phyloP scores from a whole-genome alignment of 1,140 invertebrate species.

The Mamestra configurata region DNA sequence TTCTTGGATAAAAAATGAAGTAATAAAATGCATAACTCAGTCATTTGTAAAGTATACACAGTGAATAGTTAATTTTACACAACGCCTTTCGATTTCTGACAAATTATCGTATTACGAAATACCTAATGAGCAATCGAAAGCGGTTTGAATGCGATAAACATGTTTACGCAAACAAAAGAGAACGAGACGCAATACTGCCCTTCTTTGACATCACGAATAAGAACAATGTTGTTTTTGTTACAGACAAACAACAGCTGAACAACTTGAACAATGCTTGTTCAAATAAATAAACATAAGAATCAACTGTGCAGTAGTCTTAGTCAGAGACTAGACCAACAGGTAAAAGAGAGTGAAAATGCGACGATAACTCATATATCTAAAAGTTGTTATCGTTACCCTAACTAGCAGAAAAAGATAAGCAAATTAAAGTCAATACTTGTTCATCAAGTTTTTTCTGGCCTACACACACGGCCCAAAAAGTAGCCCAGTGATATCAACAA shows the following conservation, averaged over 20 bases:
- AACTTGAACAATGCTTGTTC: background rate
- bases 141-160: conserved; percentile 34
- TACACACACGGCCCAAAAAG: background rate
- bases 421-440: too few species aligned
- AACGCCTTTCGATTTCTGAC: background rate
- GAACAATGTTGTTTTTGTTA: conserved; percentile 21
- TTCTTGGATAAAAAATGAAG: too few species aligned
- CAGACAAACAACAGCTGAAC: background rate
- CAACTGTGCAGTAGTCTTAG: too few species aligned
- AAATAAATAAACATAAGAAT: background rate
- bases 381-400: background rate
- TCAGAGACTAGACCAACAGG: background rate
- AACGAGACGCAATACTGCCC: conserved; percentile 26
- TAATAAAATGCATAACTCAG: too few species aligned
- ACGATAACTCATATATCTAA: background rate
- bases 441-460: background rate
- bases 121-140: conserved; percentile 18
- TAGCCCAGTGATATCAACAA: too few species aligned
- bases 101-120: conserved; percentile 44
- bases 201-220: conserved; percentile 12
- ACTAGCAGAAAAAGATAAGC: background rate
- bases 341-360: background rate
- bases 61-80: background rate
- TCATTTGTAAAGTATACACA: too few species aligned
- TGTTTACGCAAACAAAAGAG: conserved; percentile 45